Evolutionary conservation across 2,113 vertebrate genomes (phyloP), one percentile per base, ranked within the genome.

Genomic region (Silurus meridionalis): DNA sequence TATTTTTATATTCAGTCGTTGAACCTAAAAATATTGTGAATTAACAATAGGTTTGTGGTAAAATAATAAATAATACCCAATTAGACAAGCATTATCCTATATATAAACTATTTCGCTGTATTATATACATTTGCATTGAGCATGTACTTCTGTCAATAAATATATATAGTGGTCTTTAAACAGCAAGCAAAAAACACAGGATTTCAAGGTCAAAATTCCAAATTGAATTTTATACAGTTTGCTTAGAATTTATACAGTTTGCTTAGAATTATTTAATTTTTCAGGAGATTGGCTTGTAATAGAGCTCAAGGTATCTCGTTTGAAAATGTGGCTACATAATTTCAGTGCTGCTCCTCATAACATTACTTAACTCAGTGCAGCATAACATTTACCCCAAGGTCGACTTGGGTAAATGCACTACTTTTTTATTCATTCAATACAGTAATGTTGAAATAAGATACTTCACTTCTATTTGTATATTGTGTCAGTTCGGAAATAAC

Each of bases 401-500:
- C 21, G 55, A 50, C 74, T 25, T 5, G n/a, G 8, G 19, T 52
- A 71, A 3, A 8, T n/a, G 72, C 72, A 13, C 19, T 21, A 23
- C 72, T 2, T 52, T 52, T 48, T n/a, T 23, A 75, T 52, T 52
- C 23, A 75, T 75, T 10, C 72, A 52, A 52, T 75, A 52, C 21
- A 52, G n/a, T 23, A 53, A 75, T 75, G 13, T 13, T 55, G 53
- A 57, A 25, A 57, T 79, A 79, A 14, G 21, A 50, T 4, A n/a
- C 11, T 72, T 63, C 46, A 10, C 1, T 55, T 23, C 23, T 21
- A 66, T 17, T 52, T 21, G 1, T n/a, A 6, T 13, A n/a, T 48
- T 37, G 46, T 83, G 48, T 55, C 37, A 75, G 69, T 50, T 83
- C 23, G 19, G 75, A 52, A 83, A 83, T 53, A 81, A 81, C 28